These are phyloP conservation scores for Therioaphis trifolii DNA, from an alignment of 2,888 invertebrate species.

Conservation along the genomic window DNA sequence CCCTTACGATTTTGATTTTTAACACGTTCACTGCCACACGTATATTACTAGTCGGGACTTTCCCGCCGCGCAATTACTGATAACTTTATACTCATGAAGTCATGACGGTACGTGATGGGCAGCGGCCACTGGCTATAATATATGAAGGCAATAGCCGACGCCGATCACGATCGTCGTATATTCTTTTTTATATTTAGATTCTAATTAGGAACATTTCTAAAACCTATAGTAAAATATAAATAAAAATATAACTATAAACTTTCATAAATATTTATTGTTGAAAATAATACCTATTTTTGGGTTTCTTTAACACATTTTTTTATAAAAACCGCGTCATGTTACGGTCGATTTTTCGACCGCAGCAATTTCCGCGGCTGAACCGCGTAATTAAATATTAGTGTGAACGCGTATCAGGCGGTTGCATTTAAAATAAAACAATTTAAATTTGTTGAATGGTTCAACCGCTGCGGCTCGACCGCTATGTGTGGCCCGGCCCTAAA, in stretches of 20 bases:
- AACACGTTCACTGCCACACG: background rate
- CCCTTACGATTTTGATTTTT: too few species aligned
- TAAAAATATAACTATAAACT: conserved; percentile 5
- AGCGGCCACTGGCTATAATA: background rate
- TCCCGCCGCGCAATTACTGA: background rate
- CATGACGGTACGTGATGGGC: background rate
- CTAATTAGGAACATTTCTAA: background rate
- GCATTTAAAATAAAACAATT: conserved; percentile 19
- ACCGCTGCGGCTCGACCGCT: too few species aligned
- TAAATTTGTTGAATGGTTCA: too few species aligned
- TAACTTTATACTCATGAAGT: background rate
- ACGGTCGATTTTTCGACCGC: too few species aligned
- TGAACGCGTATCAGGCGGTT: too few species aligned
- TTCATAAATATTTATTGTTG: conserved; percentile 15
- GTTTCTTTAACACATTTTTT: background rate
- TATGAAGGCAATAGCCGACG: background rate
- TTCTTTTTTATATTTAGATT: background rate
- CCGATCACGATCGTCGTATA: conserved; percentile 6
- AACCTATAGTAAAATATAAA: background rate
- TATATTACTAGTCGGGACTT: background rate
- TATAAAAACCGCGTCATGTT: too few species aligned
- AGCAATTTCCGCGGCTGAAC: too few species aligned
- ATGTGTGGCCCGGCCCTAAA: too few species aligned
- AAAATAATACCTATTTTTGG: conserved; percentile 7
- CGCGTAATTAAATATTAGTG: too few species aligned